Evolutionary conservation across 2,888 invertebrate species (phyloP), one percentile per base, ranked within the genome.

Genomic region (Nephrotoma flavescens): DNA sequence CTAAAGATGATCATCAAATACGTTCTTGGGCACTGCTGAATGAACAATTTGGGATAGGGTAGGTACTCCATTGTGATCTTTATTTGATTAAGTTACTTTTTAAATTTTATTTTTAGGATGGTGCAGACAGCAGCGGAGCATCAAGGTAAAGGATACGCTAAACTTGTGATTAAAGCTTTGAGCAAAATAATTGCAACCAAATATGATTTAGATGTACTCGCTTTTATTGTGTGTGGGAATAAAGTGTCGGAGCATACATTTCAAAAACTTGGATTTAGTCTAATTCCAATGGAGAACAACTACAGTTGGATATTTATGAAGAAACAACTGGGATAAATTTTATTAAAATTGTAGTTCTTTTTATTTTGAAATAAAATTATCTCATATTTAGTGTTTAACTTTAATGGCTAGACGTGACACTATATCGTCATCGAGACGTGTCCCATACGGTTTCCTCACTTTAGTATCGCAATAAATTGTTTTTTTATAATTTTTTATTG

Each of bases 91-190:
- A 11, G 1, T 44, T 0, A 5, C 7, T 5, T 5, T 0, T 4
- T 44, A 9, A 11, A 31, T 19, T 9, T 31, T 31, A 31, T 31
- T 71, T 71, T 71, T 71, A 71, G 71, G 9, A 31, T 71, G 31
- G 2, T 71, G 71, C 31, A 71, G 0, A 71, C 71, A 31, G 7
- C 9, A 31, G 3, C 4, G 0, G 71, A 7, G 7, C 71, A 71
- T 31, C 87, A 87, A 0, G 42, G 87, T 42, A 88, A 88, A 42
- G 88, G 88, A 12, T 87, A 87, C 31, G 88, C 87, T 2, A 87
- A 6, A n/a, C 11, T 87, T 4, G 86, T 88, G 7, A 87, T 83
- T 42, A 86, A 52, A 42, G 83, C 86, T 4, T 87, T 88, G 86
- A 87, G 87, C 86, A 87, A 88, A 44, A 86, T 87, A 11, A 85